Evolutionary conservation across 2,797 vertebrate species (phyloP).

Genomic region (Crenichthys baileyi): DNA sequence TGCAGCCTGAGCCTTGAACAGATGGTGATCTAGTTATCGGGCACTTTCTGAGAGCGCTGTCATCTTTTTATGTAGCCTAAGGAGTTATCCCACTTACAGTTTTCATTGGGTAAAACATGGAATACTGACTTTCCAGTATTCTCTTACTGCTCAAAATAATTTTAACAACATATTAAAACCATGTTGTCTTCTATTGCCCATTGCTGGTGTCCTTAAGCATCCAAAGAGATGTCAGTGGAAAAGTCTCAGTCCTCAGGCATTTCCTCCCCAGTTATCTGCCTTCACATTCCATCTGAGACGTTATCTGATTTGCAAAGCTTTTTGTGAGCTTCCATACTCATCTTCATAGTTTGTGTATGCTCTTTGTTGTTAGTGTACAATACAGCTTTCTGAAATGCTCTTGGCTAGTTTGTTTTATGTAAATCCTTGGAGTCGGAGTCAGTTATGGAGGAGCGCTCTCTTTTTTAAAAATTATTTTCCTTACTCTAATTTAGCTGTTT

Average conservation of each 20-base stretch:
- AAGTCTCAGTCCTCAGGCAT: conserved; percentile 69
- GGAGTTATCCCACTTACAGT: conserved; percentile 65
- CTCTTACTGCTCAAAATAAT: background rate
- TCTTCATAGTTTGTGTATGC: conserved; percentile 10
- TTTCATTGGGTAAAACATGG: conserved; percentile 64
- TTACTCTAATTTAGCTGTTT: conserved; percentile 34
- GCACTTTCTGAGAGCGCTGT: conserved; percentile 38
- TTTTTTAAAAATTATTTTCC: conserved; percentile 23
- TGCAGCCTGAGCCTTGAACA: conserved; percentile 61
- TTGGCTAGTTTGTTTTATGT: conserved; percentile 34
- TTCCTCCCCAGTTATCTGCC: conserved; percentile 75
- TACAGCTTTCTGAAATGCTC: conserved; percentile 21
- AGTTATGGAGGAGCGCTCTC: conserved; percentile 19
- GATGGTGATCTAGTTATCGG: conserved; percentile 78
- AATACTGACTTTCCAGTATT: conserved; percentile 52
- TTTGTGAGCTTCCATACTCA: conserved; percentile 35
- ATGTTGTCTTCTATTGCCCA: background rate
- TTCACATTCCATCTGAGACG: conserved; percentile 66
- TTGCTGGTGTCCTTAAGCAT: conserved; percentile 32
- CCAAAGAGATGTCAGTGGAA: conserved; percentile 43
- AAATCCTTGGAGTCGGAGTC: conserved; percentile 28
- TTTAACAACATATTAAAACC: conserved; percentile 2
- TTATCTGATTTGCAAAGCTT: conserved; percentile 71
- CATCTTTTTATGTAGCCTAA: conserved; percentile 58
- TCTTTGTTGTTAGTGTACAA: conserved; percentile 20